Evolutionary conservation across 2,888 invertebrate species (phyloP), one percentile per base, ranked within the genome.

Genomic region (Scaptodrosophila latifasciaeformis): DNA sequence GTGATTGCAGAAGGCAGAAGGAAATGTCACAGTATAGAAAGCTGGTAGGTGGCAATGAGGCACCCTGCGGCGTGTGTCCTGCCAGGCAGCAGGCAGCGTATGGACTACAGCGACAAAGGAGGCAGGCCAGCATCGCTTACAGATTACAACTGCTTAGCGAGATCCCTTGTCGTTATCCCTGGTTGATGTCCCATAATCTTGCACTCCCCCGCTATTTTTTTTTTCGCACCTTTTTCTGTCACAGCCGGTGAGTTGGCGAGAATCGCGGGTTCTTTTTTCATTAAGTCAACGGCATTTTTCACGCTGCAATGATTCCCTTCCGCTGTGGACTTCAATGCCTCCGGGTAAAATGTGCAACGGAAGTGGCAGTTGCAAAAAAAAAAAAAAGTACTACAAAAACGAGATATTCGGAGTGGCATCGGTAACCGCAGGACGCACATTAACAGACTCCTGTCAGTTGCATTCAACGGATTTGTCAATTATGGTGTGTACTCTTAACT

Each of bases 1-100:
- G 39, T 72, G 66, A 68, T 72, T 65, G 70, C 2, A 10, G 29
- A 37, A 15, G 35, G 15, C 18, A 2, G 31, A 12, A 42, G n/a
- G 12, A 40, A 12, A 30, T 12, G 30, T 30, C 30, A 31, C 31
- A 12, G 31, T 13, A 31, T n/a, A n/a, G n/a, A n/a, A n/a, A n/a
- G n/a, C n/a, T n/a, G n/a, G n/a, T n/a, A n/a, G n/a, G n/a, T n/a
- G 51, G 60, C 52, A 64, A 55, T 54, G 51, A 54, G 48, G 47
- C 19, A 19, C 31, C 37, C 15, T 37, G 37, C 37, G 6, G 37
- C 10, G 37, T 18, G 17, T 37, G 15, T 18, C 37, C 4, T 15
- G 1, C 13, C 35, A 6, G 13, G 15, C 15, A 13, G 31, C 31
- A n/a, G n/a, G 35, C 15, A 12, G 13, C 13, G 2, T 35, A 35